phyloP scores from a whole-genome alignment of 1,140 invertebrate genomes.

The Nilaparvata lugens region DNA sequence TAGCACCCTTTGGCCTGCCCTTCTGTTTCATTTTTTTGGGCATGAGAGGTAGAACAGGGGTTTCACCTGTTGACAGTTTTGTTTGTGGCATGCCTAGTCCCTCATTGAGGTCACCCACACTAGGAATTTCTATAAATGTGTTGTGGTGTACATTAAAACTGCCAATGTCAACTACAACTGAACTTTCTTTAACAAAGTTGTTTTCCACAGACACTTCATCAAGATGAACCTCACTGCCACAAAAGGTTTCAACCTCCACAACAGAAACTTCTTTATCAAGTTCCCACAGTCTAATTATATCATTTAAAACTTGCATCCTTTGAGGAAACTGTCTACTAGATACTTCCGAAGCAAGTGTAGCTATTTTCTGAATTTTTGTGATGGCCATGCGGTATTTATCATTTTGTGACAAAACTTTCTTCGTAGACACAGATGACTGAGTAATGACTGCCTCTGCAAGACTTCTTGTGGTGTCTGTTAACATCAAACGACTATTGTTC shows the following conservation, averaged over 20 bases:
- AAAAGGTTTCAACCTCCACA: neutral
- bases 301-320: neutral
- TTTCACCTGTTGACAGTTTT: too few species aligned
- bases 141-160: too few species aligned
- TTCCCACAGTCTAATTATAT: conserved; percentile 2
- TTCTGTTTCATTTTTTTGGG: too few species aligned
- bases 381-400: neutral
- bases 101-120: too few species aligned
- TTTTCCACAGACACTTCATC: too few species aligned
- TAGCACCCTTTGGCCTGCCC: too few species aligned
- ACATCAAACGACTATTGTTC: neutral
- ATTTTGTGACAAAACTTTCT: neutral
- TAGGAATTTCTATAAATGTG: too few species aligned
- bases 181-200: too few species aligned
- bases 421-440: neutral
- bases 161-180: too few species aligned
- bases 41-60: too few species aligned
- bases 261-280: conserved; percentile 5
- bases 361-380: neutral
- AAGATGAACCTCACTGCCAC: neutral
- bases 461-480: neutral
- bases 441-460: neutral
- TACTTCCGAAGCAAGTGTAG: neutral
- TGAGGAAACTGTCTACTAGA: neutral
- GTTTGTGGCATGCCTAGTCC: too few species aligned